These are phyloP conservation scores for Scaptomyza hsui DNA, from an alignment of 1,140 invertebrate genomes.

Conservation along the genomic window DNA sequence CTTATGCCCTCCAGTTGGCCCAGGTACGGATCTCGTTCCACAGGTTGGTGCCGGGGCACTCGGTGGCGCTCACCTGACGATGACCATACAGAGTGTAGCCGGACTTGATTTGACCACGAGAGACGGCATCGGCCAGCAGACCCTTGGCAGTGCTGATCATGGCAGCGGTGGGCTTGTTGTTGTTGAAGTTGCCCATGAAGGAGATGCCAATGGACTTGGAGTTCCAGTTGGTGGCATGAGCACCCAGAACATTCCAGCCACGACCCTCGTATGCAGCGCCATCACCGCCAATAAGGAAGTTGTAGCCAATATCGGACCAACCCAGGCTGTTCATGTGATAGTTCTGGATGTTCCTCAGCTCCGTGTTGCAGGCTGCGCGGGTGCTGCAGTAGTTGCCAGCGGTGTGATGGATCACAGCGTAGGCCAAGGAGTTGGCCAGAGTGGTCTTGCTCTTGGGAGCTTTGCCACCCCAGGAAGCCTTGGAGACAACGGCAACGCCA, in stretches of 20 bases:
- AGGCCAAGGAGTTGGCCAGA: slow-evolving; percentile 86
- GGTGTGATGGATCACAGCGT: slow-evolving; percentile 90
- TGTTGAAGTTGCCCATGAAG: slow-evolving; percentile 86
- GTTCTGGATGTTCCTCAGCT: slow-evolving; percentile 86
- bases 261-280: slow-evolving; percentile 87
- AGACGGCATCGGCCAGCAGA: slow-evolving; percentile 87
- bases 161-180: slow-evolving; percentile 51
- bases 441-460: slow-evolving; percentile 74
- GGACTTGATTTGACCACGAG: slow-evolving; percentile 85
- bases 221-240: slow-evolving; percentile 89
- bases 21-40: slow-evolving; percentile 87
- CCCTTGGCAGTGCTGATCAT: slow-evolving; percentile 85
- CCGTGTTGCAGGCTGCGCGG: slow-evolving; percentile 83
- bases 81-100: slow-evolving; percentile 89
- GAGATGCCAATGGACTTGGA: slow-evolving; percentile 87
- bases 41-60: slow-evolving; percentile 88
- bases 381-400: slow-evolving; percentile 85
- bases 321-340: slow-evolving; percentile 85
- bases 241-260: slow-evolving; percentile 87
- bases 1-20: slow-evolving; percentile 85
- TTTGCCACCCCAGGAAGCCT: slow-evolving; percentile 86
- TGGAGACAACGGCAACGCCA: slow-evolving; percentile 82
- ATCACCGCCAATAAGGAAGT: slow-evolving; percentile 85
- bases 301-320: slow-evolving; percentile 90
- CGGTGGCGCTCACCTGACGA: slow-evolving; percentile 87